phyloP scores from a whole-genome alignment of 2,113 vertebrate species.

The Falco punctatus region DNA sequence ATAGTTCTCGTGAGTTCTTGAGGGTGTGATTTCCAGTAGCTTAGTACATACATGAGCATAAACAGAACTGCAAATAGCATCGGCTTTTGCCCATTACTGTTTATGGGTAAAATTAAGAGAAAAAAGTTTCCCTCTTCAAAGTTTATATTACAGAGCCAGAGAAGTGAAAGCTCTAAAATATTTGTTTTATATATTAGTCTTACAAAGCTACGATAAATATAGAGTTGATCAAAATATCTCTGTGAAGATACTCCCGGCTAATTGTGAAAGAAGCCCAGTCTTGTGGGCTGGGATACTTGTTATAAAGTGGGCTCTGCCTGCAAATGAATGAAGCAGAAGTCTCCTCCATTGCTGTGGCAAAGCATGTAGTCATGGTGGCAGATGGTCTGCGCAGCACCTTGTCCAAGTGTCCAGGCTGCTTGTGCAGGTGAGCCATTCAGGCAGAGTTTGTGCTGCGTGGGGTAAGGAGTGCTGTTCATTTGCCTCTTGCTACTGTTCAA shows the following conservation, averaged over 20 bases:
- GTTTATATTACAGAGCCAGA: neutral
- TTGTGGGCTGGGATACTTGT: neutral
- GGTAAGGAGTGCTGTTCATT: neutral
- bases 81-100: neutral
- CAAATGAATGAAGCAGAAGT: neutral
- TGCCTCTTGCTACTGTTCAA: neutral
- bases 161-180: neutral
- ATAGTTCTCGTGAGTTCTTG: neutral
- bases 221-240: neutral
- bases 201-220: neutral
- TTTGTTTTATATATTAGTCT: neutral
- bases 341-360: neutral
- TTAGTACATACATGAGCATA: neutral
- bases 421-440: neutral
- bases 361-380: rapidly evolving
- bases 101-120: neutral
- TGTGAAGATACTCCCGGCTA: neutral
- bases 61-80: neutral
- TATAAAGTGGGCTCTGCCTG: neutral
- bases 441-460: neutral
- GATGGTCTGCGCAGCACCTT: neutral
- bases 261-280: neutral
- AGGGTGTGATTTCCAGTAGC: neutral
- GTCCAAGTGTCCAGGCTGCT: neutral
- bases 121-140: neutral